Evolutionary conservation across 2,113 vertebrate genomes (phyloP).

Genomic region (Neolamprologus modestus): DNA sequence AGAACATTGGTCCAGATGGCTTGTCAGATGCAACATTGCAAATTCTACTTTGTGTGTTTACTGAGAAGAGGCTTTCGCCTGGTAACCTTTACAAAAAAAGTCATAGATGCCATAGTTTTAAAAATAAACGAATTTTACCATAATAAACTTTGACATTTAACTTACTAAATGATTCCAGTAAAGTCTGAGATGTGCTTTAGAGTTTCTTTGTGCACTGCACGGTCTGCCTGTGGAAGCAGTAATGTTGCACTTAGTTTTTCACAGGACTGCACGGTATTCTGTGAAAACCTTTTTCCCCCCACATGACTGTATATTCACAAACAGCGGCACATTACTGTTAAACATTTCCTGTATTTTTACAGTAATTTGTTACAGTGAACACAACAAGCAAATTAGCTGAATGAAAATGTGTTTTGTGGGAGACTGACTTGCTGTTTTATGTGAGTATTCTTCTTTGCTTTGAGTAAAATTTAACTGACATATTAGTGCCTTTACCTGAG

Average conservation of each 20-base stretch:
- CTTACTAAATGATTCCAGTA: not conserved
- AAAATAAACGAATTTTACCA: not conserved
- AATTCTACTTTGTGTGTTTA: not conserved
- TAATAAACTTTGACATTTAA: not conserved
- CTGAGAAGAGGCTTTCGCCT: not conserved
- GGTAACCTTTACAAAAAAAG: not conserved
- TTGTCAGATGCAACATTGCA: not conserved
- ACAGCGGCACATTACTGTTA: not conserved
- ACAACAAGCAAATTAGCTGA: not conserved
- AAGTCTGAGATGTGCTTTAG: not conserved
- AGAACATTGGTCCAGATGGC: not conserved
- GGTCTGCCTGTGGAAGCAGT: not conserved
- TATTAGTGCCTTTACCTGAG: slow-evolving; percentile 21
- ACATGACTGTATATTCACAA: not conserved
- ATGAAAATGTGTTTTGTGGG: not conserved
- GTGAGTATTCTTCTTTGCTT: not conserved
- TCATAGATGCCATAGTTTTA: not conserved
- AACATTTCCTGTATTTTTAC: not conserved
- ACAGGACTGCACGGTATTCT: not conserved
- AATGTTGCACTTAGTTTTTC: not conserved
- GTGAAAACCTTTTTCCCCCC: not conserved
- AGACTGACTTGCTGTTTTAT: not conserved
- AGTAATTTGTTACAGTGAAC: not conserved
- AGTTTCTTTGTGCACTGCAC: not conserved
- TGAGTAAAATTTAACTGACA: slow-evolving; percentile 5